Base-by-base conservation (phyloP, 2,888 invertebrate genomes). In the Diplolepis rosae region DNA sequence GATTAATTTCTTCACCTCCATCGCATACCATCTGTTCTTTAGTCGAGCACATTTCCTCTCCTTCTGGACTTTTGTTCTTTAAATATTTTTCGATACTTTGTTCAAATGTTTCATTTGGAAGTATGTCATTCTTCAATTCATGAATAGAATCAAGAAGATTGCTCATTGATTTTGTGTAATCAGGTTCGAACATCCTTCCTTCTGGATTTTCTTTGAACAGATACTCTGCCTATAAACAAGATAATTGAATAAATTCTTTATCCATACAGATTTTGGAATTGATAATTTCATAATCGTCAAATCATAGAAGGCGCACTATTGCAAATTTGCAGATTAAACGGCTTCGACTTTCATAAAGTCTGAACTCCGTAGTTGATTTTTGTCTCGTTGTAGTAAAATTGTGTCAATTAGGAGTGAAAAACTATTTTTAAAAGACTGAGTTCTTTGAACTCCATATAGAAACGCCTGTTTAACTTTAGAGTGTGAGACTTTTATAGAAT, bases 131-230 rank as follows among this genome's bases (percentile, higher is more conserved):
- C 71, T 91, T 90, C 11, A 91, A 83, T 66, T 68, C 90, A 79
- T 90, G 90, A 13, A 92, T 90, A 77, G 90, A 90, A 22, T 90
- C 90, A 74, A 92, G 77, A 11, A 92, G 74, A 67, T 84, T 88
- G 77, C 91, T 92, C 24, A 92, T 92, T 80, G 91, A 90, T 35
- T 91, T 87, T 72, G 91, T 92, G 83, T 91, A 92, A 39, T 93
- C 92, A 0, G 93, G 93, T 83, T 93, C 92, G 70, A 93, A 91
- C 92, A 93, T 93, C 87, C 92, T 92, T 0, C 94, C 94, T 77
- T 91, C 92, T 0, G 93, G 93, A 87, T 94, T 94, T 82, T 91
- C 89, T 82, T 91, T 92, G 88, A 94, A 94, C 66, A 94, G 85
- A 85, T 92, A 92, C 87, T 94, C 93, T 0, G 94, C 93, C 91